A percentile compares a stretch with the other conserved stretches of the same genome.
Conservation (phyloP, 2,888 invertebrate genomes). For the Caenorhabditis macrosperma region DNA sequence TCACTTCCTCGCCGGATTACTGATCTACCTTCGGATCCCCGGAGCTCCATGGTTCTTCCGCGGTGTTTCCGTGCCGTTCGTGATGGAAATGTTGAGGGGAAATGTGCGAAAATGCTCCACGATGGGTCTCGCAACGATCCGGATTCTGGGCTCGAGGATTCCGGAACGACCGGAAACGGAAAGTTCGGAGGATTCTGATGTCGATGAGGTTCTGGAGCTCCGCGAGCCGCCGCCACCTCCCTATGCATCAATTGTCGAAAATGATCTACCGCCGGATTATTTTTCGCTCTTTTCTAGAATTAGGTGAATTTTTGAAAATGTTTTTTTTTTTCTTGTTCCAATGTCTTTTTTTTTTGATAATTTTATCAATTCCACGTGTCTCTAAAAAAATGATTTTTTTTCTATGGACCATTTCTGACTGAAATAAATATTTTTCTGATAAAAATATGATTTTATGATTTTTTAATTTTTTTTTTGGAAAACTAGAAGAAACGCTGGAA, state of each 20-base stretch:
- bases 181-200: not conserved
- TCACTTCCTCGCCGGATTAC: not conserved
- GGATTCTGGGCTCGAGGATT: not conserved
- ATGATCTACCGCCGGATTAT: not conserved
- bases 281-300: not conserved
- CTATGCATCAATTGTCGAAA: not conserved
- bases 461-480: no score
- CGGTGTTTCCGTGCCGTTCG: not conserved
- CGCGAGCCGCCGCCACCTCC: not conserved
- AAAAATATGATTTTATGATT: no score
- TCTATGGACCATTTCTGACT: no score
- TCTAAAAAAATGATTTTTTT: no score
- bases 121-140: not conserved
- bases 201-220: not conserved
- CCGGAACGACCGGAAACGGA: not conserved
- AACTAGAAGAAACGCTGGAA: no score
- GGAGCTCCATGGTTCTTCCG: not conserved
- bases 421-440: no score
- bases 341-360: not conserved
- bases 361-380: no score
- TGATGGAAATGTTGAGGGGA: not conserved
- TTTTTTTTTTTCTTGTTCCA: no score
- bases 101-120: not conserved
- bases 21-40: not conserved
- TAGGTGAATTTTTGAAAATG: not conserved